phyloP scores from a whole-genome alignment of 2,113 vertebrate species.

The Myiopsitta monachus region DNA sequence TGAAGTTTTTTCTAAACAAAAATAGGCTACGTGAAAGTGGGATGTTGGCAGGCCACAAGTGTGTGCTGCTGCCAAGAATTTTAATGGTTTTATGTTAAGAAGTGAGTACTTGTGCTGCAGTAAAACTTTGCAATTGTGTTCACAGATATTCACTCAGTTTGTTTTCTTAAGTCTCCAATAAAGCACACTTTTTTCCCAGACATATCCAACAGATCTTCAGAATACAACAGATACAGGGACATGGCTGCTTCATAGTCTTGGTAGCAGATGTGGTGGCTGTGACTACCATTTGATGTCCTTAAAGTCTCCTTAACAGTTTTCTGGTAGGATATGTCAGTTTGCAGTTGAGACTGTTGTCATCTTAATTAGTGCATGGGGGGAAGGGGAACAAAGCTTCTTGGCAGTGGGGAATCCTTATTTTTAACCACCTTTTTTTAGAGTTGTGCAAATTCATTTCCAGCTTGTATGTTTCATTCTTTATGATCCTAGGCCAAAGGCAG shows the following conservation, averaged over 20 bases:
- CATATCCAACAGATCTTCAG: background rate
- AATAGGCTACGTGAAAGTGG: slow-evolving; percentile 35
- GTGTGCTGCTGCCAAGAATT: background rate
- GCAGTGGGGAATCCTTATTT: accelerated
- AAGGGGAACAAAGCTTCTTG: background rate
- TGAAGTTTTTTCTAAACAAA: slow-evolving; percentile 40
- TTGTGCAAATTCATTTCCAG: background rate
- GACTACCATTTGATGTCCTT: background rate
- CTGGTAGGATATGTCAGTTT: background rate
- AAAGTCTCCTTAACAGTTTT: background rate
- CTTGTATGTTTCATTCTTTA: background rate
- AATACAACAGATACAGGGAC: background rate
- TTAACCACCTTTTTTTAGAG: background rate
- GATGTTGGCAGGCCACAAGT: background rate
- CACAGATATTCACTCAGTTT: background rate
- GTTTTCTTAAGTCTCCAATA: background rate
- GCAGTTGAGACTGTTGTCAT: accelerated
- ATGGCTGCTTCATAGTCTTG: background rate
- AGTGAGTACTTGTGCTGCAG: background rate
- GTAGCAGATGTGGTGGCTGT: background rate
- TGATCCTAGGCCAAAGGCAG: background rate
- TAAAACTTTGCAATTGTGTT: background rate
- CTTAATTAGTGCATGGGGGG: background rate
- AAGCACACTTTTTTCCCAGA: background rate
- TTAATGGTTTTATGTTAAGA: background rate